phyloP scores from a whole-genome alignment of 2,113 vertebrate species.

The Lophura nycthemera region DNA sequence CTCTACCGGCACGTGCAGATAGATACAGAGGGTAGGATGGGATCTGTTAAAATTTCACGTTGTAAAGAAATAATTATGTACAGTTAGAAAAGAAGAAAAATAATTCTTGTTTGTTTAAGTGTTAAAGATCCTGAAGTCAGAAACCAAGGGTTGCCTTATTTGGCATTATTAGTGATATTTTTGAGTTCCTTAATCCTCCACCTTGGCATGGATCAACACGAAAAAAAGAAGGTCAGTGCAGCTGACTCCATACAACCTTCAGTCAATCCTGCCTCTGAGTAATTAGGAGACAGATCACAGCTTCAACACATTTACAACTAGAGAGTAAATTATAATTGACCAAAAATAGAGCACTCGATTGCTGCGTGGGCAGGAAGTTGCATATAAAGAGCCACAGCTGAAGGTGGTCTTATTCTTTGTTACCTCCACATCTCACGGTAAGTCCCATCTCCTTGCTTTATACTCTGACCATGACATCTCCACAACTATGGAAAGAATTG shows the following conservation, averaged over 20 bases:
- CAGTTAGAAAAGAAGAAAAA: neutral
- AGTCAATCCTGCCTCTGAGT: conserved; percentile 28
- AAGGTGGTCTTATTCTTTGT: conserved; percentile 9
- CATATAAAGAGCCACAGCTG: conserved; percentile 44
- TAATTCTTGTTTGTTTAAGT: neutral
- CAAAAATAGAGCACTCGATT: conserved; percentile 62
- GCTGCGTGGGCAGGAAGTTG: conserved; percentile 49
- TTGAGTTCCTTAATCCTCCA: neutral
- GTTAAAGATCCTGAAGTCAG: neutral
- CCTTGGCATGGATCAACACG: conserved; percentile 37
- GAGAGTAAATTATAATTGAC: conserved; percentile 71
- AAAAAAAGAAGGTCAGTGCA: conserved; percentile 38
- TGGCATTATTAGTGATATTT: conserved; percentile 23
- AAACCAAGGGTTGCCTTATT: conserved; percentile 2
- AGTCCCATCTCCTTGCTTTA: neutral
- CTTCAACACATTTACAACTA: conserved; percentile 71
- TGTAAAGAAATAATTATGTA: neutral
- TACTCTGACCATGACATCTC: neutral
- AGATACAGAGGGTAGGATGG: neutral
- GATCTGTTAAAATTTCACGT: neutral
- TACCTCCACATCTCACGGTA: conserved; percentile 54
- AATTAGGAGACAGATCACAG: conserved; percentile 69
- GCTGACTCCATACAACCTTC: conserved; percentile 67
- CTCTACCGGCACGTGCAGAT: neutral
- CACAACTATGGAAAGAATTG: neutral